These are phyloP conservation scores for Mylabris phalerata DNA, from an alignment of 1,140 invertebrate species.

Conservation along the genomic window DNA sequence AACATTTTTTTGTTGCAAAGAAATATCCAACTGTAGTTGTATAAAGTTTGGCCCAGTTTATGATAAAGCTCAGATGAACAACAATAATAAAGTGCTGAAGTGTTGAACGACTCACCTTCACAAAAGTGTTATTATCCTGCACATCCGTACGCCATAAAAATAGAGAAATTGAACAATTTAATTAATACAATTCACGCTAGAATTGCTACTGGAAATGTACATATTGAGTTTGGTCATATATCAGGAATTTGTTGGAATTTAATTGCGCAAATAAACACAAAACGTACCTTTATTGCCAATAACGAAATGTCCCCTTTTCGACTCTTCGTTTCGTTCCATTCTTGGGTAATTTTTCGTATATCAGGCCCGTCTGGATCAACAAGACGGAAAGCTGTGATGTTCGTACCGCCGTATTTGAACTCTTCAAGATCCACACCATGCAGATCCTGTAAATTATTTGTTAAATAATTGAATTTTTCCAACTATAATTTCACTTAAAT, in stretches of 20 bases:
- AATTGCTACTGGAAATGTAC: too few species aligned
- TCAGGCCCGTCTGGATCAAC: constrained; percentile 70
- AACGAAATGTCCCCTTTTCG: constrained; percentile 17
- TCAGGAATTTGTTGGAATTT: too few species aligned
- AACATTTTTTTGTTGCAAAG: too few species aligned
- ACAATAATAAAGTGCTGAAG: too few species aligned
- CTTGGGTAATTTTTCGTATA: constrained; percentile 67
- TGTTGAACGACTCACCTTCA: constrained; percentile 51
- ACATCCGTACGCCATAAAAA: constrained; percentile 16
- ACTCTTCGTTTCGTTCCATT: constrained; percentile 54
- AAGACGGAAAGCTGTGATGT: constrained; percentile 83
- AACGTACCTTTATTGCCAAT: constrained; percentile 9
- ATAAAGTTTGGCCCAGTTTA: too few species aligned
- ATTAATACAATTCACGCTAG: not conserved
- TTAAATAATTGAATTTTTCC: not conserved
- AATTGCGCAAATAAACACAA: too few species aligned
- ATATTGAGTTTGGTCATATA: too few species aligned
- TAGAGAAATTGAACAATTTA: constrained; percentile 11
- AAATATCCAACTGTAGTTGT: too few species aligned
- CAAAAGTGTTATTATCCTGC: constrained; percentile 62
- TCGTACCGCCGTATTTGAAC: constrained; percentile 89
- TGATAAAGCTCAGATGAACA: too few species aligned
- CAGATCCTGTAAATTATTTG: constrained; percentile 60
- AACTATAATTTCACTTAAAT: not conserved
- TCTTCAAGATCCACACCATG: constrained; percentile 86